These are phyloP conservation scores for Eumacrocentrus americanus DNA, from an alignment of 2,888 invertebrate species.

Conservation along the genomic window DNA sequence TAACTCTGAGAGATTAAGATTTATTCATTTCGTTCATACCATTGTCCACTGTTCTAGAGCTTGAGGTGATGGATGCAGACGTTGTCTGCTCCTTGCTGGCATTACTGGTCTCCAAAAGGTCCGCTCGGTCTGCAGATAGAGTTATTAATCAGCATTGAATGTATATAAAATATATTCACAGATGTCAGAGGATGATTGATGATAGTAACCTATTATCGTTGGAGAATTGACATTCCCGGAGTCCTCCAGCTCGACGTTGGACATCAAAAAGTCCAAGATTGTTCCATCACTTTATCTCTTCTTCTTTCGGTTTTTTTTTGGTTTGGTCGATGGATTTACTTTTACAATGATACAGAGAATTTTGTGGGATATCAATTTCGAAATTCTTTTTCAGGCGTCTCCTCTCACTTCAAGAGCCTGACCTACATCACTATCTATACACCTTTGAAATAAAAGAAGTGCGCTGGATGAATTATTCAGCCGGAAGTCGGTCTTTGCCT, in stretches of 20 bases:
- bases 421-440: slow-evolving; percentile 3
- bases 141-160: neutral
- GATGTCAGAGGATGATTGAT: slow-evolving; percentile 1
- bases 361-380: neutral
- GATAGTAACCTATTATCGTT: slow-evolving; percentile 46
- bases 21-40: slow-evolving; percentile 15
- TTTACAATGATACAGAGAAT: neutral
- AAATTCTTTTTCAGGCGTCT: too few species aligned
- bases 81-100: neutral
- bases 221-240: slow-evolving; percentile 16
- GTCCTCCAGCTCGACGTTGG: slow-evolving; percentile 41
- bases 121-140: neutral
- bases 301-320: slow-evolving; percentile 2
- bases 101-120: neutral
- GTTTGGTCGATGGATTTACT: neutral
- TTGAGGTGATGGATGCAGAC: neutral
- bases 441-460: slow-evolving; percentile 20
- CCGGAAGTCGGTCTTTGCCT: neutral
- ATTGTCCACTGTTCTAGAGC: slow-evolving; percentile 5
- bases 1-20: neutral
- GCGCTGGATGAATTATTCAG: slow-evolving; percentile 4
- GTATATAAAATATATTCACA: neutral
- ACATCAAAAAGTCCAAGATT: slow-evolving; percentile 47
- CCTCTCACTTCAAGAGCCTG: neutral
- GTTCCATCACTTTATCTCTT: slow-evolving; percentile 25